These are phyloP conservation scores for Serilophus lunatus DNA, from an alignment of 2,113 vertebrate genomes.

Conservation along the genomic window DNA sequence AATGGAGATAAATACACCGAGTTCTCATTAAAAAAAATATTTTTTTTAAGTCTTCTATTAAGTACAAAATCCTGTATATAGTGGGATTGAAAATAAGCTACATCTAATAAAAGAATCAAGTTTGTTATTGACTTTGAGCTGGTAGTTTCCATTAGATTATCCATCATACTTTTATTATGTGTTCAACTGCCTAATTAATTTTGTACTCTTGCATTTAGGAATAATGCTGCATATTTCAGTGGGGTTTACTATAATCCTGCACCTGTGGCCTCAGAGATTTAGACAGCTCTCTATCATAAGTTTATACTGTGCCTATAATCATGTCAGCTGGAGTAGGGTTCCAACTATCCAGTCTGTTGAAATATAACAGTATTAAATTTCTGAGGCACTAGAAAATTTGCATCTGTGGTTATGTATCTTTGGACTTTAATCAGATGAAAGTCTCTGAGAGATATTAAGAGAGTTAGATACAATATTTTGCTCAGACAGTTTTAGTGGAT, in stretches of 20 bases:
- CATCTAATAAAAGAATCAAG: constrained; percentile 72
- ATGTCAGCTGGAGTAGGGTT: constrained; percentile 67
- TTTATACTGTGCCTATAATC: constrained; percentile 72
- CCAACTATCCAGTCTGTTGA: constrained; percentile 69
- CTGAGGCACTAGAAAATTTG: constrained; percentile 72
- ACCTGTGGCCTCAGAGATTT: constrained; percentile 79
- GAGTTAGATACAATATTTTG: constrained; percentile 79
- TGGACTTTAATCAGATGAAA: constrained; percentile 82
- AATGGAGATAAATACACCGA: constrained; percentile 77
- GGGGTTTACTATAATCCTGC: constrained; percentile 78
- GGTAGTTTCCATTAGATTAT: constrained; percentile 74
- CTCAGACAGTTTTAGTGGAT: constrained; percentile 75
- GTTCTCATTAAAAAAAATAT: constrained; percentile 68
- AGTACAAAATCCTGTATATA: constrained; percentile 68
- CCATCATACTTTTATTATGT: constrained; percentile 77
- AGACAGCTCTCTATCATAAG: constrained; percentile 67
- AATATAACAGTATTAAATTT: constrained; percentile 74
- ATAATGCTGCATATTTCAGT: constrained; percentile 73
- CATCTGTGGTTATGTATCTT: constrained; percentile 75
- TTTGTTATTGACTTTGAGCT: constrained; percentile 73
- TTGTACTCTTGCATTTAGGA: constrained; percentile 73
- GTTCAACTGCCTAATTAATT: constrained; percentile 84
- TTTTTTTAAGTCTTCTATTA: constrained; percentile 56
- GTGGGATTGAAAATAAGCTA: constrained; percentile 74
- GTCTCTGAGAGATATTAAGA: constrained; percentile 74